These are phyloP conservation scores for Theretra japonica DNA, from an alignment of 2,888 invertebrate species.

Conservation along the genomic window DNA sequence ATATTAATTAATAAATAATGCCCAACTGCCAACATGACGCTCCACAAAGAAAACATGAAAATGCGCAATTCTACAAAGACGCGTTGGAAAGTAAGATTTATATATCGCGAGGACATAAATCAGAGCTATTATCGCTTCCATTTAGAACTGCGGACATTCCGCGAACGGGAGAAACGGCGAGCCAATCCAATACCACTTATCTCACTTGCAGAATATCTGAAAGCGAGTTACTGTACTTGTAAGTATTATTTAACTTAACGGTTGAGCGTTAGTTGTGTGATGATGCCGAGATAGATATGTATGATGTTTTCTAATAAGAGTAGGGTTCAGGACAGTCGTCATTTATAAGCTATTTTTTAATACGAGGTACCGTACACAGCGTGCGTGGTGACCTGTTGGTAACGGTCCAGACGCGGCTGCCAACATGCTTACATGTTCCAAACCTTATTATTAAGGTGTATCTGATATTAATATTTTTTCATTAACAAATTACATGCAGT, in stretches of 20 bases:
- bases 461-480: too few relatives aligned
- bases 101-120: constrained; percentile 8
- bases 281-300: too few relatives aligned
- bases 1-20: not conserved
- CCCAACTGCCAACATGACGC: too few relatives aligned
- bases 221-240: not conserved
- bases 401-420: too few relatives aligned
- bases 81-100: constrained; percentile 7
- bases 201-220: constrained; percentile 2
- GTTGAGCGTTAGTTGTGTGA: not conserved
- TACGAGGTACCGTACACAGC: too few relatives aligned
- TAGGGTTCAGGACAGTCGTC: too few relatives aligned
- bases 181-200: constrained; percentile 16
- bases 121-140: constrained; percentile 16
- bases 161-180: constrained; percentile 11
- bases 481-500: too few relatives aligned
- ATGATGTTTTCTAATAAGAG: too few relatives aligned
- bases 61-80: not conserved
- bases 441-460: too few relatives aligned
- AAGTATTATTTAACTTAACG: not conserved
- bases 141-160: constrained; percentile 15
- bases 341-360: too few relatives aligned
- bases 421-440: too few relatives aligned
- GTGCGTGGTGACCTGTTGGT: too few relatives aligned
- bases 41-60: not conserved